A percentile compares a stretch with the other conserved stretches of the same genome.
phyloP scores from a whole-genome alignment of 2,113 vertebrate genomes.

The Xenopus borealis region DNA sequence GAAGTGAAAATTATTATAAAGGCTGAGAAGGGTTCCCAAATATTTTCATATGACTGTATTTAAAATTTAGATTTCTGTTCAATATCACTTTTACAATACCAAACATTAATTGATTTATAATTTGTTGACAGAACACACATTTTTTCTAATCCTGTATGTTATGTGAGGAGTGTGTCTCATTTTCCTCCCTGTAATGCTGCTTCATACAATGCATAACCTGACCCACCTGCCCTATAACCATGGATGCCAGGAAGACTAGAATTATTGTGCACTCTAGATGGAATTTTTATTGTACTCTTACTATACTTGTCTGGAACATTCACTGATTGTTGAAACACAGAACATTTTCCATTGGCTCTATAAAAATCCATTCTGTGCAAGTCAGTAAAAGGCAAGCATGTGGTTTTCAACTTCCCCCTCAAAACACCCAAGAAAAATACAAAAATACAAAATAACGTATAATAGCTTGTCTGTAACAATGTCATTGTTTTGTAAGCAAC shows the following conservation, averaged over 20 bases:
- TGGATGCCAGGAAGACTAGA: background rate
- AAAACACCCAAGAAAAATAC: background rate
- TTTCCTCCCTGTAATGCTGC: background rate
- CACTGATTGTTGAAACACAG: background rate
- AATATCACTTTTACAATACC: too few species aligned
- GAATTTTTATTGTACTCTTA: background rate
- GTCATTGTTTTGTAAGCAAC: too few species aligned
- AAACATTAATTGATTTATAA: background rate
- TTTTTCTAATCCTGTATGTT: background rate
- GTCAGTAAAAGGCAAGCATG: background rate
- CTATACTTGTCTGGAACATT: background rate
- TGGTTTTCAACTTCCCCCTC: background rate
- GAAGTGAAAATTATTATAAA: too few species aligned
- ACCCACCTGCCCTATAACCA: background rate
- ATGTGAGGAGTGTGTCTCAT: background rate
- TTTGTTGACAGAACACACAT: too few species aligned
- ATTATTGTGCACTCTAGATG: background rate
- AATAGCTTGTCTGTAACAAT: too few species aligned
- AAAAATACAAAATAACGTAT: too few species aligned
- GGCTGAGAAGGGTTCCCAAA: too few species aligned
- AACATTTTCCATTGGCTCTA: slow-evolving; percentile 1
- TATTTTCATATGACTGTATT: too few species aligned
- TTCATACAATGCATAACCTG: background rate
- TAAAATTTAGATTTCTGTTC: too few species aligned
- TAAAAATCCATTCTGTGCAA: background rate